Evolutionary conservation across 2,113 vertebrate species (phyloP), one percentile per base, ranked within the genome.

Genomic region (Lichenostomus cassidix): DNA sequence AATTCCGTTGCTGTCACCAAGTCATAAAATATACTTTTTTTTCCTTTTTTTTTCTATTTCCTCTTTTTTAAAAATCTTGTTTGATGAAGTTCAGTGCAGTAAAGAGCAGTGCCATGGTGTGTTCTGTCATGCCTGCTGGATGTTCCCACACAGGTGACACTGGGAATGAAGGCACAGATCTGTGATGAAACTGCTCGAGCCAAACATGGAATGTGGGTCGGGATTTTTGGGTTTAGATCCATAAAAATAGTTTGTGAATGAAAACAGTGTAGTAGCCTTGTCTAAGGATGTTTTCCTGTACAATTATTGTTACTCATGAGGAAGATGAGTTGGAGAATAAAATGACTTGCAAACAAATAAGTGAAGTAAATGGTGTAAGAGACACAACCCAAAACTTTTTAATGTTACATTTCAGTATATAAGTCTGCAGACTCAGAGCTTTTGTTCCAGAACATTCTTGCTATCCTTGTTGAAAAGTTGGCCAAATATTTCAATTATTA

Each of bases 111-210:
- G 7, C 7, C n/a, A 1, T 15, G 37, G 11, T 7, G 37, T 31
- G 9, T 69, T 67, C 12, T 52, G 28, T 15, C 0, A 0, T 10
- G 20, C 33, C 27, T 90, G 46, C 35, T 83, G 10, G 2, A 9
- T 1, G 0, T 28, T 79, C n/a, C 44, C 65, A 24, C 15, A 1
- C 3, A 35, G 24, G 29, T 71, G 44, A 33, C 21, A 10, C 29
- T 25, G 10, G 7, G 28, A 60, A n/a, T 49, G 53, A 76, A 52
- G n/a, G 4, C 62, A 21, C 11, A 1, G 24, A 29, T 60, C 20
- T 87, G n/a, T 31, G 67, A 23, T 47, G 16, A n/a, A 91, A 20
- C 5, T 42, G 14, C 53, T 75, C 25, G 53, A 76, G 49, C 19
- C 35, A 89, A 75, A 52, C 5, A 4, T 22, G 15, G 21, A 7